Evolutionary conservation across 2,113 vertebrate species (phyloP).

Genomic region (Oophaga pumilio): DNA sequence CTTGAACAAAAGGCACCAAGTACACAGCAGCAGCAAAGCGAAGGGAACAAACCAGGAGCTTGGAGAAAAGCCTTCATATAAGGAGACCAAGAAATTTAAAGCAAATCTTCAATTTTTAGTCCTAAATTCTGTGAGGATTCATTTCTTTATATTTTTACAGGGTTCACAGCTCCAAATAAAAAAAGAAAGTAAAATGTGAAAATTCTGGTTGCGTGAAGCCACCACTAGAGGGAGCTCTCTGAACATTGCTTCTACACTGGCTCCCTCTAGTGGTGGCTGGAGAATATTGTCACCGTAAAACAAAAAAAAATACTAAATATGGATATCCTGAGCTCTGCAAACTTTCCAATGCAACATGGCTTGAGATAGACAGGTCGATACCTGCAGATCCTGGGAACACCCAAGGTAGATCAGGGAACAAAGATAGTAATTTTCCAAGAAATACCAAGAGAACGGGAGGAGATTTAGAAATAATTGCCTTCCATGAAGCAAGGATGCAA

Average conservation of each 20-base stretch:
- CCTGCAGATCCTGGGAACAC: constrained; percentile 17
- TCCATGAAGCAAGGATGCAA: not conserved
- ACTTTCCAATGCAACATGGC: not conserved
- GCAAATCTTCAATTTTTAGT: too few species aligned
- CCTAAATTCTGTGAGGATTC: too few species aligned
- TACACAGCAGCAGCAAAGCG: not conserved
- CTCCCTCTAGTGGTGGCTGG: too few species aligned
- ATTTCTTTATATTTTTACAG: too few species aligned
- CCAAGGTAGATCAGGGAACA: constrained; percentile 10
- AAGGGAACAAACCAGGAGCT: not conserved
- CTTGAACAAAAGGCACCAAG: not conserved
- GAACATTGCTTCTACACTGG: too few species aligned
- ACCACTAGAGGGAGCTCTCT: too few species aligned
- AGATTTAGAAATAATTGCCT: not conserved
- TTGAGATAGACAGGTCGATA: not conserved
- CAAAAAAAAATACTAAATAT: not conserved
- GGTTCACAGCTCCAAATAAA: too few species aligned
- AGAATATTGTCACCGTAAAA: not conserved
- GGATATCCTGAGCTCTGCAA: not conserved
- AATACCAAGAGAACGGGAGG: not conserved
- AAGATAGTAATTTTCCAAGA: constrained; percentile 15
- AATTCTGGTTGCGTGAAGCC: too few species aligned
- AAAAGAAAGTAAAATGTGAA: too few species aligned
- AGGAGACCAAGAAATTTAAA: too few species aligned
- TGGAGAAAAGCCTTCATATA: too few species aligned